Evolutionary conservation across 2,797 vertebrate genomes (phyloP).

Genomic region (Trichosurus vulpecula): DNA sequence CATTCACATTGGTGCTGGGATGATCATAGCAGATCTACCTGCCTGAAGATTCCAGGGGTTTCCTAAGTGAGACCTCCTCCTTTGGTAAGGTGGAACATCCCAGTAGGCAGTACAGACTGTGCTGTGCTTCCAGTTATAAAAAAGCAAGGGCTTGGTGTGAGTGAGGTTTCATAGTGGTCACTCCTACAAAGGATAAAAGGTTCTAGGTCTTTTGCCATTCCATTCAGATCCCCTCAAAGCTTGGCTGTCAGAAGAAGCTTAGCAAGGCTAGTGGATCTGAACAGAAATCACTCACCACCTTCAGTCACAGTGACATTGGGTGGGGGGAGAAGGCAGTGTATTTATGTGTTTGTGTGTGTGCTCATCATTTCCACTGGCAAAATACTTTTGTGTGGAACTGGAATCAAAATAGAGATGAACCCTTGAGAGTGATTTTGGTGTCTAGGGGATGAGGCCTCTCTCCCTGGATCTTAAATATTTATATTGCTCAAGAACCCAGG

Average conservation of each 20-base stretch:
- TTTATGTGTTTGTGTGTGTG: slow-evolving; percentile 48
- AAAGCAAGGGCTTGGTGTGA: not conserved
- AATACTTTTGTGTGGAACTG: not conserved
- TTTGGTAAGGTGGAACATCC: not conserved
- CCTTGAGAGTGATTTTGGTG: slow-evolving; percentile 50
- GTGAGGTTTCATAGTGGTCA: slow-evolving; percentile 5
- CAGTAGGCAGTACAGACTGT: slow-evolving; percentile 37
- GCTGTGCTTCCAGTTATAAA: slow-evolving; percentile 51
- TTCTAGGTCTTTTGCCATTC: slow-evolving; percentile 31
- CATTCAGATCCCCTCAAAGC: not conserved
- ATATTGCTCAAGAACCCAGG: not conserved
- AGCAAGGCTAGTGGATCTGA: slow-evolving; percentile 50
- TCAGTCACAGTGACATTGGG: slow-evolving; percentile 31
- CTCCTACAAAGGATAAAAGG: slow-evolving; percentile 43
- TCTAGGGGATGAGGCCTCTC: not conserved
- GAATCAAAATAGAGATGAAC: slow-evolving; percentile 48
- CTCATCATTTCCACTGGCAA: not conserved
- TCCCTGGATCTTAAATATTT: slow-evolving; percentile 12
- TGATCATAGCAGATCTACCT: slow-evolving; percentile 13
- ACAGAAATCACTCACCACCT: not conserved
- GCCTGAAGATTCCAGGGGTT: slow-evolving; percentile 15
- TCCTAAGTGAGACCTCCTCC: slow-evolving; percentile 7
- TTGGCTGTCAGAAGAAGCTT: not conserved
- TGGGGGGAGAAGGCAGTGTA: slow-evolving; percentile 39
- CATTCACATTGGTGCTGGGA: slow-evolving; percentile 4